Evolutionary conservation across 2,113 vertebrate species (phyloP).

Genomic region (Carettochelys insculpta): DNA sequence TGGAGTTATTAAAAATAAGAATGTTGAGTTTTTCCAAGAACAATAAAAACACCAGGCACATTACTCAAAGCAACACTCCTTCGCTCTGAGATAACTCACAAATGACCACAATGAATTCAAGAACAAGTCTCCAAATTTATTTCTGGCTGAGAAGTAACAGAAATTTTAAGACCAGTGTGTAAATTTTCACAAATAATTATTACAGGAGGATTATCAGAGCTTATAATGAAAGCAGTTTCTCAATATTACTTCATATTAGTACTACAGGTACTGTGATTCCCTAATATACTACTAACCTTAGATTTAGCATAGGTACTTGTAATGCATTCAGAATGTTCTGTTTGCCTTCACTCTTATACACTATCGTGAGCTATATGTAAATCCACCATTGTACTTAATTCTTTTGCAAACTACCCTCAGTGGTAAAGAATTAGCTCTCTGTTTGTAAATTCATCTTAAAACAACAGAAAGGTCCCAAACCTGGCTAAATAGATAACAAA

Average conservation of each 20-base stretch:
- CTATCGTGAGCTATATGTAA: constrained; percentile 8
- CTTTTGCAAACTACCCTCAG: constrained; percentile 38
- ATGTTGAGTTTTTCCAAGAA: neutral
- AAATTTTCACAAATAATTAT: neutral
- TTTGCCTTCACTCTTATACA: constrained; percentile 38
- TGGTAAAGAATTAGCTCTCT: constrained; percentile 51
- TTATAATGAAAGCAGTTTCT: neutral
- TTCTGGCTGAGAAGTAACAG: neutral
- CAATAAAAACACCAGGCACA: neutral
- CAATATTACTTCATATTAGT: neutral
- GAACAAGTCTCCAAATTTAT: neutral
- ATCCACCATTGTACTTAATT: constrained; percentile 37
- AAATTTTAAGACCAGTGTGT: neutral
- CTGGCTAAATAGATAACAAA: constrained; percentile 31
- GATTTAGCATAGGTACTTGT: constrained; percentile 31
- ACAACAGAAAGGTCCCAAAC: constrained; percentile 47
- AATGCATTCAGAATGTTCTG: neutral
- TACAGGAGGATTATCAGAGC: neutral
- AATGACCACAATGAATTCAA: neutral
- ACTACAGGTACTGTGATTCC: constrained; percentile 2
- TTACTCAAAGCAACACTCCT: neutral
- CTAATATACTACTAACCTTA: neutral
- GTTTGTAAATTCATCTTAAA: constrained; percentile 62
- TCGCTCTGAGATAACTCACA: neutral
- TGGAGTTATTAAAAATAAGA: neutral